Conservation (phyloP, 2,797 vertebrate genomes). For the Parotocinclus haroldoi region DNA sequence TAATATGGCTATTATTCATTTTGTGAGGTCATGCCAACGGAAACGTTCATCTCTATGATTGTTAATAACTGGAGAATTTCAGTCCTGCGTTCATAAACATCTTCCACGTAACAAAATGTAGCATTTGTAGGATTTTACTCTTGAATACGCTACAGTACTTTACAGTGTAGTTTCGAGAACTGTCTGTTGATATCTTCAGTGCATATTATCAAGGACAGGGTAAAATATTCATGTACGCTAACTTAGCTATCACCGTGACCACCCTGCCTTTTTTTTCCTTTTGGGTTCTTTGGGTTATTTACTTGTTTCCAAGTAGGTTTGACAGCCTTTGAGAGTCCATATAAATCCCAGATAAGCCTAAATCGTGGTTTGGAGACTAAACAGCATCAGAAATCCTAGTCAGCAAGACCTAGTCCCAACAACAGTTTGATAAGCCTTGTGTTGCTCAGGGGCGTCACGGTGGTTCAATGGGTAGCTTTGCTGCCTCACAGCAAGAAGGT, state of each 20-base stretch:
- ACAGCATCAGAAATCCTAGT: neutral
- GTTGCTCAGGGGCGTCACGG: too few relatives aligned
- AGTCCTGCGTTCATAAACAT: neutral
- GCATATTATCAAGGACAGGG: conserved; percentile 77
- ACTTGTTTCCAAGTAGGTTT: neutral
- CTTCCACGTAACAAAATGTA: neutral
- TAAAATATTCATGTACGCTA: conserved; percentile 36
- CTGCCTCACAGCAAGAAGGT: too few relatives aligned
- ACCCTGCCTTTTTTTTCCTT: neutral
- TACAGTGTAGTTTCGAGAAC: neutral
- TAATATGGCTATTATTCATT: neutral
- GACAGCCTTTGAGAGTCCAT: neutral
- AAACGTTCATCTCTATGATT: neutral
- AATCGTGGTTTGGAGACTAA: neutral
- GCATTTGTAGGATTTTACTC: neutral
- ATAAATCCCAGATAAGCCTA: neutral
- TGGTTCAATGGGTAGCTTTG: too few relatives aligned
- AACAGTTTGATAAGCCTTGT: too few relatives aligned
- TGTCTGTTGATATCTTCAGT: neutral
- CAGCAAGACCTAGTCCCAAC: too few relatives aligned
- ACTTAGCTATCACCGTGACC: neutral
- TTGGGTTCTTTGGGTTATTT: neutral
- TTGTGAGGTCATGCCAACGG: neutral
- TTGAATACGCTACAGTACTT: neutral
- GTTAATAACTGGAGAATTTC: neutral